Conservation (phyloP, 2,113 vertebrate species). For the Gavialis gangeticus region DNA sequence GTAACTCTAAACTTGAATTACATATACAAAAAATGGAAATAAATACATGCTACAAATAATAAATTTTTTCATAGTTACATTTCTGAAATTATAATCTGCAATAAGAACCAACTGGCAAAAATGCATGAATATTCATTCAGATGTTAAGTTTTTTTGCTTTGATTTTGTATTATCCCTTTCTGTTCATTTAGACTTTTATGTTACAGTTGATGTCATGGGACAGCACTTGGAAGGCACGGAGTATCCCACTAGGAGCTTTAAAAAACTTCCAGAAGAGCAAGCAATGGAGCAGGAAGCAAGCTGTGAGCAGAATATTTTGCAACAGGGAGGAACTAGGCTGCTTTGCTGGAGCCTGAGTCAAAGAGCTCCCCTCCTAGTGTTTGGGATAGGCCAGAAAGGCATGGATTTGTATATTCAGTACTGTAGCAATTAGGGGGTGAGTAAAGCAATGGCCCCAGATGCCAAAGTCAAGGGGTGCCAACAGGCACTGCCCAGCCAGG, state of each 20-base stretch:
- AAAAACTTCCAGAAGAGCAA: neutral
- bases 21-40: rapidly evolving
- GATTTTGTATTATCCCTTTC: rapidly evolving
- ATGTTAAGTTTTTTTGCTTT: neutral
- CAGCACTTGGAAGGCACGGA: too few relatives aligned
- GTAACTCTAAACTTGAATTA: neutral
- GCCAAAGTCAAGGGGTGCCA: too few relatives aligned
- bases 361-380: neutral
- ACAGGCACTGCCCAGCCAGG: too few relatives aligned
- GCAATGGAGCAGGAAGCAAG: neutral
- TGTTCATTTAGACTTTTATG: rapidly evolving
- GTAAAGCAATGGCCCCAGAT: too few relatives aligned
- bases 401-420: too few relatives aligned
- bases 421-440: too few relatives aligned
- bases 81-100: neutral
- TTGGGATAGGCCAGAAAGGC: neutral
- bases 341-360: rapidly evolving
- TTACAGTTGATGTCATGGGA: neutral
- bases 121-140: neutral
- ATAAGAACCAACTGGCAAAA: neutral
- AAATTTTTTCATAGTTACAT: neutral
- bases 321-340: neutral
- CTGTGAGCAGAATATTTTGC: too few relatives aligned
- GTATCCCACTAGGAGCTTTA: too few relatives aligned
- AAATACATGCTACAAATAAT: neutral